Percentiles rank a stretch among this genome's conserved stretches.
Conservation (phyloP, 2,797 vertebrate species). For the Artibeus jamaicensis region DNA sequence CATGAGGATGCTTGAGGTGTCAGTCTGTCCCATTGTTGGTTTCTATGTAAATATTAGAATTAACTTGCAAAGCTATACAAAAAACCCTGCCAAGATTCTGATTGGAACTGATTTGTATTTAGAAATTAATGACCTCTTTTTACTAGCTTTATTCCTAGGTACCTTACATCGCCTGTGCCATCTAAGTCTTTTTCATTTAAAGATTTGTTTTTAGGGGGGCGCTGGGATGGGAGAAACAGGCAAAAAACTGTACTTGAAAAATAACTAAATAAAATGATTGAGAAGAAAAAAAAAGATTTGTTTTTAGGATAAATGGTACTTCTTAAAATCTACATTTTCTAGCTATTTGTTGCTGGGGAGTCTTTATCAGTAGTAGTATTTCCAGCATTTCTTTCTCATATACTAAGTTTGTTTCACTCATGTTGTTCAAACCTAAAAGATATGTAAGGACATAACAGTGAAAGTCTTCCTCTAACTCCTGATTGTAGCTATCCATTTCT, state of each 20-base stretch:
- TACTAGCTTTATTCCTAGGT: background rate
- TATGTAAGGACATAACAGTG: background rate
- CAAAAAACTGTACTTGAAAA: no score
- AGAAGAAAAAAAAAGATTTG: no score
- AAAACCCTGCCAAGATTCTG: background rate
- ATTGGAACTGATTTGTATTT: background rate
- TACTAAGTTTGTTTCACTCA: background rate
- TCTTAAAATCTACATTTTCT: background rate
- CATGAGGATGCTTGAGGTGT: background rate
- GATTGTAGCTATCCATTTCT: background rate
- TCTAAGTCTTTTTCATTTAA: background rate
- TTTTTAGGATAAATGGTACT: constrained; percentile 7
- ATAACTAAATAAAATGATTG: no score
- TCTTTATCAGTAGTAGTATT: constrained; percentile 8
- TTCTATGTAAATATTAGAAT: background rate
- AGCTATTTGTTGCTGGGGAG: constrained; percentile 3
- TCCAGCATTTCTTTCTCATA: background rate
- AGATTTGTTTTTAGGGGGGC: background rate
- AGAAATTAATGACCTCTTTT: background rate
- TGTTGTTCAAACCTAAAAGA: constrained; percentile 1
- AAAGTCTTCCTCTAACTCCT: background rate
- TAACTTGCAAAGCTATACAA: background rate
- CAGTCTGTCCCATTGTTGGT: background rate
- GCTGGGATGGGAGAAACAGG: no score
- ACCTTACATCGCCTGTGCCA: background rate